These are phyloP conservation scores for Panzeria rudis DNA, from an alignment of 2,888 invertebrate species.

Conservation along the genomic window DNA sequence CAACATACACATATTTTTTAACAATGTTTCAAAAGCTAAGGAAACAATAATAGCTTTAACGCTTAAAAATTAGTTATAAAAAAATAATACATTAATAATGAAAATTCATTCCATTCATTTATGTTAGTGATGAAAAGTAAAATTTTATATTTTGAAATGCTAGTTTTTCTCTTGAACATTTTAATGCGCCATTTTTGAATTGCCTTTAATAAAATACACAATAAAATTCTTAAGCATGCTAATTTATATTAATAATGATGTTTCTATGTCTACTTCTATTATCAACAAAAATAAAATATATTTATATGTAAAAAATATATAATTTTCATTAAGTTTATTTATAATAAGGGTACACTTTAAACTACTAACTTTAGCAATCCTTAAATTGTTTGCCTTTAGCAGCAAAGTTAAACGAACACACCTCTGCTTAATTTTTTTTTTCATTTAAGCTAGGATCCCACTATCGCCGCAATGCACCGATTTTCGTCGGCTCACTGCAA, in stretches of 20 bases:
- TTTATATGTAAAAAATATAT: conserved; percentile 57
- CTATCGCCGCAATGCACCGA: too few species aligned
- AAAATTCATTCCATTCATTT: conserved; percentile 54
- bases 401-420: too few species aligned
- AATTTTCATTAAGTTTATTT: not conserved
- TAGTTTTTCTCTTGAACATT: conserved; percentile 20
- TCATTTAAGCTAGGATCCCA: too few species aligned
- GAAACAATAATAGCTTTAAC: not conserved
- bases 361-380: too few species aligned
- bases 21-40: not conserved
- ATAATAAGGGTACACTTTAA: not conserved
- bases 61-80: not conserved
- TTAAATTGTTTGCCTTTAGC: too few species aligned
- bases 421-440: too few species aligned
- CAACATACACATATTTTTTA: not conserved
- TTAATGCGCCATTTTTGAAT: conserved; percentile 66
- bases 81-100: not conserved
- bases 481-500: too few species aligned
- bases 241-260: conserved; percentile 55
- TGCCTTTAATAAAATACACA: conserved; percentile 68
- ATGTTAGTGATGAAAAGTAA: conserved; percentile 39
- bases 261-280: conserved; percentile 67
- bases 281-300: conserved; percentile 61
- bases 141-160: not conserved
- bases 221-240: conserved; percentile 49